Conservation (phyloP, 1,140 invertebrate genomes). For the Drosophila aff. region DNA sequence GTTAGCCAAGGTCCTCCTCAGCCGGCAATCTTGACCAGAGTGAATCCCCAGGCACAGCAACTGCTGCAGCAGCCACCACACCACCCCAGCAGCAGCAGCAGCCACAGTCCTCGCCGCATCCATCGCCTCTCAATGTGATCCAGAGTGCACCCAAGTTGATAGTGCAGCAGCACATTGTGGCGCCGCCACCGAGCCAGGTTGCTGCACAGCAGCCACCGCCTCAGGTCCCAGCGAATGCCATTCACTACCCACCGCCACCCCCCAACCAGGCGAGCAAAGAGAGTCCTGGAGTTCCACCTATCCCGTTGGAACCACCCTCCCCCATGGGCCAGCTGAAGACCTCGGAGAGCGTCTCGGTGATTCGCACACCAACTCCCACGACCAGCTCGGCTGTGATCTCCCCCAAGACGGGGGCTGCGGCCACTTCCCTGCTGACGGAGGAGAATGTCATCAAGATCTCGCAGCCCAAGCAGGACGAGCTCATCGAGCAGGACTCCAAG, state of each 20-base stretch:
- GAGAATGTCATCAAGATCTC: slow-evolving; percentile 84
- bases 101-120: slow-evolving; percentile 14
- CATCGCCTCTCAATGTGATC: slow-evolving; percentile 68
- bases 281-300: not conserved
- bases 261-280: slow-evolving; percentile 39
- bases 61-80: slow-evolving; percentile 34
- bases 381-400: slow-evolving; percentile 53
- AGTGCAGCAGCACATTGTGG: slow-evolving; percentile 74
- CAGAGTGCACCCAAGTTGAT: slow-evolving; percentile 68
- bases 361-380: slow-evolving; percentile 72
- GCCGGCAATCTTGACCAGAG: slow-evolving; percentile 30
- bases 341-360: slow-evolving; percentile 73
- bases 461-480: slow-evolving; percentile 77
- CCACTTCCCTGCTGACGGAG: slow-evolving; percentile 69
- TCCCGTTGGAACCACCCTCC: not conserved
- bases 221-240: slow-evolving; percentile 12
- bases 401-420: slow-evolving; percentile 27
- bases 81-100: slow-evolving; percentile 45
- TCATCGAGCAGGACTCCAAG: slow-evolving; percentile 85
- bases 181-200: slow-evolving; percentile 42
- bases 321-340: slow-evolving; percentile 45
- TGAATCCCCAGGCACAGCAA: slow-evolving; percentile 40
- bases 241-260: slow-evolving; percentile 48
- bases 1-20: slow-evolving; percentile 14
- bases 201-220: not conserved